Conservation (phyloP, 2,888 invertebrate species). For the Apamea anceps region DNA sequence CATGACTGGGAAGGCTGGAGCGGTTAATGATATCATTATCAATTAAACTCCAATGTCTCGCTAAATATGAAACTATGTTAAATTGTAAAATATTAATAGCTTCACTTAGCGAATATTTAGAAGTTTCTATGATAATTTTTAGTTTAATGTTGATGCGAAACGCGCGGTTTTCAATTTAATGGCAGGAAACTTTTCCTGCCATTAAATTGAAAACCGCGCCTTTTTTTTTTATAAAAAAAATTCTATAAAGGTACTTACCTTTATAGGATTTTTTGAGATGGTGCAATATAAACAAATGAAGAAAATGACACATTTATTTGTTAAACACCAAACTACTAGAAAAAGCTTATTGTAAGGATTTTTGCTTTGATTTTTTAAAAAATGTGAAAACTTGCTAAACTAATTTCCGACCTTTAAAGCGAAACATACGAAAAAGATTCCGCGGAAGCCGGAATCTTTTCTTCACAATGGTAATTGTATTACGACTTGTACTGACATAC, state of each 20-base stretch:
- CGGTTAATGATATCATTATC: constrained; percentile 75
- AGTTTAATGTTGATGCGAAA: constrained; percentile 7
- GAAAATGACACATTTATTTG: neutral
- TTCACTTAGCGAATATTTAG: constrained; percentile 44
- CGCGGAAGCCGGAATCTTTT: constrained; percentile 32
- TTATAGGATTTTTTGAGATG: neutral
- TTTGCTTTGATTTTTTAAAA: too few species aligned
- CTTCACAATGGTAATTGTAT: constrained; percentile 54
- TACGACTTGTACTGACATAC: constrained; percentile 40
- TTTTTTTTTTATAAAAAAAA: too few species aligned
- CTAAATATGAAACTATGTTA: constrained; percentile 65
- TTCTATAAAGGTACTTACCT: too few species aligned
- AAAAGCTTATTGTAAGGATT: neutral
- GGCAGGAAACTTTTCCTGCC: too few species aligned
- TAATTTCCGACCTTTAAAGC: constrained; percentile 9
- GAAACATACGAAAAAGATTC: constrained; percentile 12
- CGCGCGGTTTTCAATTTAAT: neutral
- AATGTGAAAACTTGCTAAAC: neutral
- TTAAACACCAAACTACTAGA: neutral
- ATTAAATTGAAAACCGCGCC: too few species aligned
- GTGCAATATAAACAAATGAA: too few species aligned
- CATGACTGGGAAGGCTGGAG: constrained; percentile 68
- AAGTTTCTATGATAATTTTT: constrained; percentile 19
- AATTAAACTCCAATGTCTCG: constrained; percentile 72
- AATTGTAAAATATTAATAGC: constrained; percentile 63